A percentile compares a stretch with the other conserved stretches of the same genome.
Conservation (phyloP, 2,113 vertebrate genomes). For the Balaenoptera acutorostrata region DNA sequence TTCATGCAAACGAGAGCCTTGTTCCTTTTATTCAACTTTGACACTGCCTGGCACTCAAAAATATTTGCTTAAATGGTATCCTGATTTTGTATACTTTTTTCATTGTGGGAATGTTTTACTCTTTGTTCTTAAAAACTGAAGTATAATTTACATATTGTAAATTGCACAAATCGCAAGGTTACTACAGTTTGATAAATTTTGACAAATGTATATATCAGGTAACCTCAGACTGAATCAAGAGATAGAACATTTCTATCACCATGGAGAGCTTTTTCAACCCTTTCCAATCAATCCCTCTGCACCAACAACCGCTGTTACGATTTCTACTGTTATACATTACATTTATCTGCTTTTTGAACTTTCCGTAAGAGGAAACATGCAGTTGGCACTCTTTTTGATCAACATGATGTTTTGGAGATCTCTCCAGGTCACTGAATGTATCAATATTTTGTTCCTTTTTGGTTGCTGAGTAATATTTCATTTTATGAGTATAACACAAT, state of each 20-base stretch:
- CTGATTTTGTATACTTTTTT: neutral
- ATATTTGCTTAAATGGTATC: neutral
- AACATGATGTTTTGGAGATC: neutral
- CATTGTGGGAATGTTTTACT: neutral
- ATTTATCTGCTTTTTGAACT: neutral
- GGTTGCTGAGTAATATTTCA: neutral
- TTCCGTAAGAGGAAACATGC: neutral
- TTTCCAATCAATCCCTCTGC: neutral
- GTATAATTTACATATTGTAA: neutral
- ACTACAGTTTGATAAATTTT: neutral
- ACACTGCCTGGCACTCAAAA: neutral
- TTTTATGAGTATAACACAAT: neutral
- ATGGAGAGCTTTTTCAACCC: neutral
- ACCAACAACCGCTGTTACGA: neutral
- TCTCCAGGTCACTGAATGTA: neutral
- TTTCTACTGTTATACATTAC: neutral
- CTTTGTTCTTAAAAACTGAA: neutral
- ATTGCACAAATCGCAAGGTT: neutral
- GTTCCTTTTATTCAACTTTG: neutral
- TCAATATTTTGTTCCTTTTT: neutral
- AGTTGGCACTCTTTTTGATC: neutral
- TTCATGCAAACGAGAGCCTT: neutral
- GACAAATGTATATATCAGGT: neutral
- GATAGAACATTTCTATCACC: neutral
- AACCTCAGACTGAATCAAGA: neutral